phyloP scores from a whole-genome alignment of 1,140 invertebrate genomes.

The Neodiprion virginianus region DNA sequence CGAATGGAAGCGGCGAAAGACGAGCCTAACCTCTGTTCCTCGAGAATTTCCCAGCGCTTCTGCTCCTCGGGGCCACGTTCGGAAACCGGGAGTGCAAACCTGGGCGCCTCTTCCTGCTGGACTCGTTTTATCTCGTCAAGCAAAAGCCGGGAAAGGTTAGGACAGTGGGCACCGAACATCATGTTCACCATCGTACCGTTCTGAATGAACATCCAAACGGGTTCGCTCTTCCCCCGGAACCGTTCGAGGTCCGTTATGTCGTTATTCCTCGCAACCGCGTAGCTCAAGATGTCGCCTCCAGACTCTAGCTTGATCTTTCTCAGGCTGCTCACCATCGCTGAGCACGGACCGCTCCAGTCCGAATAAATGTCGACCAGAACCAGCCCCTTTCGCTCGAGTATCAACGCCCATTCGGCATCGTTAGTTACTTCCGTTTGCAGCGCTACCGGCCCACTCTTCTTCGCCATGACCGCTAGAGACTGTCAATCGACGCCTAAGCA shows the following conservation, averaged over 20 bases:
- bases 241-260: slow-evolving; percentile 75
- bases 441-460: slow-evolving; percentile 73
- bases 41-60: not conserved
- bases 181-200: slow-evolving; percentile 80
- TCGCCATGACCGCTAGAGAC: slow-evolving; percentile 48
- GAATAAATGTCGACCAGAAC: slow-evolving; percentile 86
- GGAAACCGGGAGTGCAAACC: slow-evolving; percentile 21
- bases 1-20: too few relatives aligned
- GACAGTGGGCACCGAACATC: slow-evolving; percentile 84
- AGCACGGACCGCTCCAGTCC: slow-evolving; percentile 88
- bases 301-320: slow-evolving; percentile 87
- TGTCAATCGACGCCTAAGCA: too few relatives aligned
- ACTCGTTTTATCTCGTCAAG: slow-evolving; percentile 72
- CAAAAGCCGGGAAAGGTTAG: slow-evolving; percentile 73
- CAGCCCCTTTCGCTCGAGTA: slow-evolving; percentile 77
- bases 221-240: slow-evolving; percentile 85
- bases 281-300: slow-evolving; percentile 77
- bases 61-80: slow-evolving; percentile 24
- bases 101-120: slow-evolving; percentile 28
- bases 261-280: slow-evolving; percentile 77
- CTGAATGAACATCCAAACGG: slow-evolving; percentile 87
- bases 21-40: not conserved
- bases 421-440: slow-evolving; percentile 76
- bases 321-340: slow-evolving; percentile 81
- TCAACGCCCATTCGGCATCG: slow-evolving; percentile 84